These are phyloP conservation scores for Orthonevra nobilis DNA, from an alignment of 2,888 invertebrate species.

Conservation along the genomic window DNA sequence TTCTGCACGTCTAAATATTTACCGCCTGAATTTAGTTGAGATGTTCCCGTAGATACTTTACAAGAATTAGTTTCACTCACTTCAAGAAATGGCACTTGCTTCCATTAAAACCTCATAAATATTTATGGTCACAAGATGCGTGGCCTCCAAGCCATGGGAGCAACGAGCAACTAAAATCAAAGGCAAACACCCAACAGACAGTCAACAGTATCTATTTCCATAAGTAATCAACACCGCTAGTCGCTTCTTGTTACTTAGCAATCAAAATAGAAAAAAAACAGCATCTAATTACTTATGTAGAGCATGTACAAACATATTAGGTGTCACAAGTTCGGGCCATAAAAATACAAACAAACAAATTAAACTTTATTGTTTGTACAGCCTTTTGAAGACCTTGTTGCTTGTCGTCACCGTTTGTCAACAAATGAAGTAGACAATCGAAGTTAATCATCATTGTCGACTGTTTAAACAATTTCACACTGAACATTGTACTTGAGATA, in stretches of 20 bases:
- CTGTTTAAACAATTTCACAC: slow-evolving; percentile 28
- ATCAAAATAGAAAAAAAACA: too few relatives aligned
- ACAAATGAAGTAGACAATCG: slow-evolving; percentile 29
- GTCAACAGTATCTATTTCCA: slow-evolving; percentile 21
- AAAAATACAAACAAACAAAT: slow-evolving; percentile 34
- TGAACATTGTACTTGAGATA: not conserved
- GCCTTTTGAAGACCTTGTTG: slow-evolving; percentile 32
- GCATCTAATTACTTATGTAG: slow-evolving; percentile 53
- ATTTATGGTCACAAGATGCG: not conserved
- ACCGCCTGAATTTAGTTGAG: too few relatives aligned
- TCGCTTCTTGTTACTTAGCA: slow-evolving; percentile 18
- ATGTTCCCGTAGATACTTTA: too few relatives aligned
- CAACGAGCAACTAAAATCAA: slow-evolving; percentile 10
- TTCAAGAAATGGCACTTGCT: too few relatives aligned
- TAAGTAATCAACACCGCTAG: slow-evolving; percentile 13
- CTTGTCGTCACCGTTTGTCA: slow-evolving; percentile 17
- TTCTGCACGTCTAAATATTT: too few relatives aligned
- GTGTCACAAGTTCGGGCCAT: slow-evolving; percentile 29
- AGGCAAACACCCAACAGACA: slow-evolving; percentile 35
- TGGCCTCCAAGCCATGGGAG: not conserved
- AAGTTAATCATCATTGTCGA: slow-evolving; percentile 25
- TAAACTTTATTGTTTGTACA: slow-evolving; percentile 43
- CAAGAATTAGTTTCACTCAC: too few relatives aligned
- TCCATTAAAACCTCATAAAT: not conserved
- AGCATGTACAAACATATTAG: slow-evolving; percentile 31